Evolutionary conservation across 1,140 invertebrate species (phyloP).

Genomic region (Tenebrio molitor): DNA sequence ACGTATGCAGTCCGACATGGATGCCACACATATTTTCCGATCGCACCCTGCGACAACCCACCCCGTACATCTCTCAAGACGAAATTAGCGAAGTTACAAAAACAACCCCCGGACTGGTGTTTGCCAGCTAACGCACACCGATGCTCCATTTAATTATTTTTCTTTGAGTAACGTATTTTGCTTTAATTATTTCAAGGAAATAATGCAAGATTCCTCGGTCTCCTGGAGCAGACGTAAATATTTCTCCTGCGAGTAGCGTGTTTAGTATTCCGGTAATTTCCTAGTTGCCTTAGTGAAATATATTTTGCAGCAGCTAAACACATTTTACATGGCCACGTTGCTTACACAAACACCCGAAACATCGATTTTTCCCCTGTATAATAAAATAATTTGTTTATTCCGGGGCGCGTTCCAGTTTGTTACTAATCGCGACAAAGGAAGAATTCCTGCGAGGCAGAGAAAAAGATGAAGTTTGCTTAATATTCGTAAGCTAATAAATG

Average conservation of each 20-base stretch:
- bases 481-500: slow-evolving; percentile 23
- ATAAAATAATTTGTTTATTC: slow-evolving; percentile 24
- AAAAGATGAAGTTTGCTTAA: neutral
- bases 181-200: slow-evolving; percentile 26
- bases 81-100: neutral
- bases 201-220: slow-evolving; percentile 20
- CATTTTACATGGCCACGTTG: slow-evolving; percentile 13
- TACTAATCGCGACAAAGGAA: too few relatives aligned
- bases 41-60: too few relatives aligned
- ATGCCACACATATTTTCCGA: slow-evolving; percentile 27
- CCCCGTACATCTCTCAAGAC: too few relatives aligned
- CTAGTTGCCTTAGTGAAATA: slow-evolving; percentile 40
- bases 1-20: slow-evolving; percentile 26
- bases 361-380: slow-evolving; percentile 5
- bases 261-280: slow-evolving; percentile 39
- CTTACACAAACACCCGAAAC: neutral
- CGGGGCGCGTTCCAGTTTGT: neutral
- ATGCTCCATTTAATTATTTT: neutral
- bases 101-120: neutral
- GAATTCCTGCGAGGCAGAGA: too few relatives aligned
- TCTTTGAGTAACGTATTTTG: slow-evolving; percentile 9
- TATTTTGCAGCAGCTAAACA: slow-evolving; percentile 31
- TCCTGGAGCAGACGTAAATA: slow-evolving; percentile 21
- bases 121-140: neutral
- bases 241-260: slow-evolving; percentile 31